Evolutionary conservation across 2,888 invertebrate genomes (phyloP), one percentile per base, ranked within the genome.

Genomic region (Melieria picta): DNA sequence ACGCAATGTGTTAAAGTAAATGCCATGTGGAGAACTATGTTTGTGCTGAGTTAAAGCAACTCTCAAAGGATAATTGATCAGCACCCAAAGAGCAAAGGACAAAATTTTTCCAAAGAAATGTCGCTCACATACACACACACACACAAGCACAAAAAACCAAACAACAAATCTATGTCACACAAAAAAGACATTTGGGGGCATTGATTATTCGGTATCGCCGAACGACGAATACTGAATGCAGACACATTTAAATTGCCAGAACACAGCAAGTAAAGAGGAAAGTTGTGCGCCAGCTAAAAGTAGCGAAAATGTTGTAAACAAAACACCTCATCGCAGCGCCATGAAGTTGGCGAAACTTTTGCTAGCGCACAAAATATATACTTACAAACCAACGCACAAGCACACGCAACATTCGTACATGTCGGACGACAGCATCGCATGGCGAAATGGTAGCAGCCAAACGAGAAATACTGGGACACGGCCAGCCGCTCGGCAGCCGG

Each of bases 381-480:
- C 11, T 13, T 43, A 64, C 7, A 48, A 50, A 7, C 52, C 1
- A 42, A 50, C 7, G 48, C 10, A 6, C 11, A 48, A 48, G 13
- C n/a, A 50, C 10, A 43, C 13, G 43, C 10, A 48, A 55, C 16
- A n/a, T 43, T 43, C 42, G n/a, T 43, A 65, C 4, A 11, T n/a
- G 52, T n/a, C 9, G 57, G 10, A 4, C n/a, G 47, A 66, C 57
- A 66, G 47, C 30, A 57, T 11, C 30, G n/a, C 55, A 9, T 66
- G 11, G 11, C 11, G 57, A 66, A 66, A 47, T 66, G 57, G 58
- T 66, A 42, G 11, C 58, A 66, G 57, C 56, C 66, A 66, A 65
- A 47, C 66, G 42, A 57, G 47, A 66, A 13, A 58, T 66, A 58
- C 42, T 57, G 66, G 47, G 11, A 16, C n/a, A 46, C 47, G 4